Base-by-base conservation (phyloP, 2,888 invertebrate species). In the Carcina quercana region DNA sequence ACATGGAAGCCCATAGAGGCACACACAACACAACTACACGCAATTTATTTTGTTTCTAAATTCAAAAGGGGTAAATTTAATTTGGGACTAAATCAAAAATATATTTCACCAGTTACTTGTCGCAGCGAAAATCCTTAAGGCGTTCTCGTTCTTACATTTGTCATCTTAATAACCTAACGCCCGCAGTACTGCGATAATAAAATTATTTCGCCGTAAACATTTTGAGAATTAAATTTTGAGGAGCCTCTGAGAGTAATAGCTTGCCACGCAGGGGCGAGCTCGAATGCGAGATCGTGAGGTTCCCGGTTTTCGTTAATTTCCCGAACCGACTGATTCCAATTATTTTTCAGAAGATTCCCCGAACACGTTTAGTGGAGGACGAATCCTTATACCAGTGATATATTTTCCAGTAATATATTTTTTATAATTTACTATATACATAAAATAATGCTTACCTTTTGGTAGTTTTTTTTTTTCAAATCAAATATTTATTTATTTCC, bases 201-300 rank as follows among this genome's bases (percentile, higher is more conserved):
- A 67, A 67, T 68, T 65, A 68, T 66, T 63, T 58, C 47, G 49
- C 59, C 60, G 67, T 63, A 68, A 69, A 68, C 66, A 70, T 66
- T 67, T 63, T 53, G 59, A 50, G 56, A 65, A 68, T 70, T 67
- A 63, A 68, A 70, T 66, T 64, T 59, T 55, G 58, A 59, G 53
- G 48, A 59, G 47, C 55, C 34, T 10, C 34, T 29, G 37, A 31
- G 35, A 35, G 34, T 43, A 40, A 43, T 43, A 34, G 40, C 30
- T 24, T 27, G 31, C 28, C 37, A 30, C 19, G 15, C 15, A 31
- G 35, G 17, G 35, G 14, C 15, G 28, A 28, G 35, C 15, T 20
- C 6, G 3, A 12, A n/a, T 11, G 8, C 10, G 13, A 10, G n/a
- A 20, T 8, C 12, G 13, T 13, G 10, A 5, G 6, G 2, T 8